Evolutionary conservation across 2,113 vertebrate species (phyloP), one percentile per base, ranked within the genome.

Genomic region (Hippocampus barbouri): DNA sequence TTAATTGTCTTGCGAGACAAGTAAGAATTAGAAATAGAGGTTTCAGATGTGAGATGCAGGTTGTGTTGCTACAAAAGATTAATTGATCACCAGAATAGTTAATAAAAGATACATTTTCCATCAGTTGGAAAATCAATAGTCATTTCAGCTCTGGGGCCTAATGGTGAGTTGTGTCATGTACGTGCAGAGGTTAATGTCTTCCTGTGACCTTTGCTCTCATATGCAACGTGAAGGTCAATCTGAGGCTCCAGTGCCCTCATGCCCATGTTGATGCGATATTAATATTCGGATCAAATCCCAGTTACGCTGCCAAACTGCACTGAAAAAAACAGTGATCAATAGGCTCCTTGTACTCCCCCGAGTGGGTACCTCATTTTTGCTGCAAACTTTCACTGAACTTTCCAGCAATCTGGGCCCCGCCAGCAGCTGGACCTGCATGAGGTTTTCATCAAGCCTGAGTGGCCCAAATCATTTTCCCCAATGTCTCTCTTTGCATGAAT

Each of bases 381-480:
- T 86, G 83, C 80, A 79, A 72, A 86, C 83, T 88, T 86, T 85
- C 83, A 80, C 78, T 83, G 64, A 88, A 87, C 81, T 81, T 78
- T 82, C 79, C 69, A 67, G 78, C 75, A 74, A 82, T 63, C 51
- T 18, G 59, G 72, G 73, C 75, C 77, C 75, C 16, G 40, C 69
- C 14, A 67, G 71, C 82, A 87, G 82, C 80, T 85, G 85, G 77
- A 72, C 45, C 76, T 73, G 84, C 87, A 85, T 90, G 83, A 89
- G 78, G 85, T 79, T 86, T 80, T 85, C 80, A 87, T 89, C 88
- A 89, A 56, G 49, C 40, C 47, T 49, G 41, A 70, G 75, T 23
- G 41, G 53, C 64, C 72, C 40, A 54, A 49, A 0, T 25, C 66
- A 27, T 21, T 70, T 82, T 72, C 67, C 34, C 65, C 10, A 67